Evolutionary conservation across 1,140 invertebrate genomes (phyloP).

Genomic region (Ridgeia piscesae): DNA sequence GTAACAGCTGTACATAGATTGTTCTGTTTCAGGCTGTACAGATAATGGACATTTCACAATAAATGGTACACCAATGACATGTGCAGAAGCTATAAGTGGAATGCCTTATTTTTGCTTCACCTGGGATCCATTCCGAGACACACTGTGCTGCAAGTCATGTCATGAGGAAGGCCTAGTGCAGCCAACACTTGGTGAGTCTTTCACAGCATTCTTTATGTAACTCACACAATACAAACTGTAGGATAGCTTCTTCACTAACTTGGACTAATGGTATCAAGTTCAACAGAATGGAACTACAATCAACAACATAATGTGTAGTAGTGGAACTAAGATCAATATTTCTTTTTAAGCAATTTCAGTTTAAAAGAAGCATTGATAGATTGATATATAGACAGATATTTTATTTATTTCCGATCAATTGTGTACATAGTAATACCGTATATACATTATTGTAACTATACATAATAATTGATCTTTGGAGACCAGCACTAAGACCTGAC

Average conservation of each 20-base stretch:
- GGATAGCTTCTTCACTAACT: not conserved
- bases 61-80: not conserved
- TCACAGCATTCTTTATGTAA: not conserved
- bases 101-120: not conserved
- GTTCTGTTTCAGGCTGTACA: not conserved
- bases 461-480: too few species aligned
- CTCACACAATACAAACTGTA: not conserved
- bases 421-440: too few species aligned
- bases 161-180: not conserved
- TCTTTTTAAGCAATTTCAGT: too few species aligned
- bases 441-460: too few species aligned
- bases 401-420: too few species aligned
- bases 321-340: too few species aligned
- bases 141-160: not conserved
- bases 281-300: too few species aligned
- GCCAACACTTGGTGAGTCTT: not conserved
- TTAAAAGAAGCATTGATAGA: too few species aligned
- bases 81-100: not conserved
- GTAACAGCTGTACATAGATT: not conserved
- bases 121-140: not conserved
- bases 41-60: not conserved
- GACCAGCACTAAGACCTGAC: too few species aligned
- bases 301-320: too few species aligned
- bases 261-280: not conserved
- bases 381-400: too few species aligned